A percentile compares a stretch with the other conserved stretches of the same genome.
Evolutionary conservation across 2,797 vertebrate species (phyloP).

Genomic region (Rhabdomys pumilio): DNA sequence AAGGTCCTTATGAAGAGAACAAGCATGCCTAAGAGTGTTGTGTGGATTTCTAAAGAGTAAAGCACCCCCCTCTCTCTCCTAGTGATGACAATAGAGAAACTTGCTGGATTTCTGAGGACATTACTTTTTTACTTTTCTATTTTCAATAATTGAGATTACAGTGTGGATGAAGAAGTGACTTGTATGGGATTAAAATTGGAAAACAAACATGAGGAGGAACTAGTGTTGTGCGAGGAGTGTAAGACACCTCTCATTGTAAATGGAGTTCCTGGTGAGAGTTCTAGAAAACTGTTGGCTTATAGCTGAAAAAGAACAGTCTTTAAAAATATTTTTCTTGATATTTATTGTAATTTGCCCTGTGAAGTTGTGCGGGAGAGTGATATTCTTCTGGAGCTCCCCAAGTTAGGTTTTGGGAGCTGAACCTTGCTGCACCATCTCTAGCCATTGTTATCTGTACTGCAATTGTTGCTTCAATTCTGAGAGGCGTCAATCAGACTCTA

Average conservation of each 20-base stretch:
- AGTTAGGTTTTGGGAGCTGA: background rate
- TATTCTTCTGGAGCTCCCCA: background rate
- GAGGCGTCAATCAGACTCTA: no score
- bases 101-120: background rate
- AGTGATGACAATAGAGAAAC: background rate
- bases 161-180: no score
- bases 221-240: background rate
- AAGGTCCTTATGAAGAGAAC: background rate
- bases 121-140: background rate
- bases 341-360: background rate
- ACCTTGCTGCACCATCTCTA: background rate
- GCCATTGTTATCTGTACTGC: background rate
- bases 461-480: background rate
- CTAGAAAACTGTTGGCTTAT: background rate
- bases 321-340: background rate
- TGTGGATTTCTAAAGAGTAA: background rate
- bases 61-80: background rate
- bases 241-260: background rate
- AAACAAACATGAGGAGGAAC: background rate
- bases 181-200: background rate
- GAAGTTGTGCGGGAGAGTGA: background rate
- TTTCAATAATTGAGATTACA: background rate
- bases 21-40: background rate
- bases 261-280: background rate
- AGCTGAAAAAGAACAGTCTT: background rate